Percentiles rank a stretch among this genome's conserved stretches.
Evolutionary conservation across 2,888 invertebrate species (phyloP).

Genomic region (Trachelus tabidus): DNA sequence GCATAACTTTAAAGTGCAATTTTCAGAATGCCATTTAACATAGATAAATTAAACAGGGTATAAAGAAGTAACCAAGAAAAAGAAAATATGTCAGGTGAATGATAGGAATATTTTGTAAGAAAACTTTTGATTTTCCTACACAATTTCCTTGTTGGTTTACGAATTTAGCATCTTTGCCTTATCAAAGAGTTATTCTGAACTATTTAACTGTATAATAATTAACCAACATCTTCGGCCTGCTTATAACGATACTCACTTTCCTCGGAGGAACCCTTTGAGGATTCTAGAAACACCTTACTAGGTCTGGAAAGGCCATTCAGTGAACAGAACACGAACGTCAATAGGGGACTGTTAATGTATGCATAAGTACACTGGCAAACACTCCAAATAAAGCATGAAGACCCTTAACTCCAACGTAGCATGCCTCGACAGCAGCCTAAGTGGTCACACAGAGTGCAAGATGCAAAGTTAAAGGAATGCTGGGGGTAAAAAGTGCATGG

Average conservation of each 20-base stretch:
- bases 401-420: conserved; percentile 45
- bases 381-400: conserved; percentile 54
- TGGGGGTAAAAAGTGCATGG: conserved; percentile 53
- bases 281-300: conserved; percentile 36
- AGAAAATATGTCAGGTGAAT: background rate
- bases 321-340: conserved; percentile 35
- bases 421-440: conserved; percentile 34
- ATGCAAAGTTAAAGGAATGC: conserved; percentile 44
- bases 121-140: background rate
- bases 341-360: conserved; percentile 57
- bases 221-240: background rate
- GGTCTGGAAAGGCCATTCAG: conserved; percentile 44
- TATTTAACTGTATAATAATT: background rate
- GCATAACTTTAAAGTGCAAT: background rate
- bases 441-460: conserved; percentile 27
- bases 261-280: conserved; percentile 26
- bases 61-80: background rate
- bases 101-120: background rate
- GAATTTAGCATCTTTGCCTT: background rate
- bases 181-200: background rate
- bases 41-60: background rate
- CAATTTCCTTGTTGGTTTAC: background rate
- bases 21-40: background rate
- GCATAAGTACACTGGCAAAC: conserved; percentile 58
- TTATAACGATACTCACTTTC: conserved; percentile 1